Conservation (phyloP, 2,113 vertebrate genomes). For the Gavialis gangeticus region DNA sequence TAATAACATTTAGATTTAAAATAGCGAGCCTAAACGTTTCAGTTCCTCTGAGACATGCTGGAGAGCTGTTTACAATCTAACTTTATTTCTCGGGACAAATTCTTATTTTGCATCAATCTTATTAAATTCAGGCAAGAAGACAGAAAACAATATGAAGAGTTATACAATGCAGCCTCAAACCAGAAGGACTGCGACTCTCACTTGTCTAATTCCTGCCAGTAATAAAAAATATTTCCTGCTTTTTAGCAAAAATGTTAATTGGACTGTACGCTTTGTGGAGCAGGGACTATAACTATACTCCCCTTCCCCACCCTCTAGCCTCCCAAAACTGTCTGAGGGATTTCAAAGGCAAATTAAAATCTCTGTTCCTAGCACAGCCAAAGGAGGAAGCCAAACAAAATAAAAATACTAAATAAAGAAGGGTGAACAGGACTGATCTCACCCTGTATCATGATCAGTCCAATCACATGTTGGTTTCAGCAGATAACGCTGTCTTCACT, state of each 20-base stretch:
- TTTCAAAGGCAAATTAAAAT: no score
- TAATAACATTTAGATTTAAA: background rate
- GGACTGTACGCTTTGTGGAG: background rate
- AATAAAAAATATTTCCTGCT: background rate
- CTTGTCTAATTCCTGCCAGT: background rate
- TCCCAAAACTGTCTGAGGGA: no score
- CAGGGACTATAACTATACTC: background rate
- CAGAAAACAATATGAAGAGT: rapidly evolving
- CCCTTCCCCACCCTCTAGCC: no score
- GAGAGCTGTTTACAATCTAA: background rate
- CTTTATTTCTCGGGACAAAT: background rate
- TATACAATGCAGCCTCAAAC: background rate
- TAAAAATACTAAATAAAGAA: background rate
- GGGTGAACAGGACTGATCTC: background rate
- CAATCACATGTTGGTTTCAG: background rate
- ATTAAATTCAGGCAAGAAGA: rapidly evolving
- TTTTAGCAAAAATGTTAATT: background rate
- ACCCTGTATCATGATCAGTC: background rate
- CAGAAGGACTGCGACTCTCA: rapidly evolving
- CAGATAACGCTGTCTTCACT: background rate
- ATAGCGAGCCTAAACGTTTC: background rate
- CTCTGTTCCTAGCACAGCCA: background rate
- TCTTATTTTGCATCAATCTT: rapidly evolving
- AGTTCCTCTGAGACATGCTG: background rate
- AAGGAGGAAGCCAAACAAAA: background rate